phyloP scores from a whole-genome alignment of 2,888 invertebrate genomes.

The Nemoura dubitans region DNA sequence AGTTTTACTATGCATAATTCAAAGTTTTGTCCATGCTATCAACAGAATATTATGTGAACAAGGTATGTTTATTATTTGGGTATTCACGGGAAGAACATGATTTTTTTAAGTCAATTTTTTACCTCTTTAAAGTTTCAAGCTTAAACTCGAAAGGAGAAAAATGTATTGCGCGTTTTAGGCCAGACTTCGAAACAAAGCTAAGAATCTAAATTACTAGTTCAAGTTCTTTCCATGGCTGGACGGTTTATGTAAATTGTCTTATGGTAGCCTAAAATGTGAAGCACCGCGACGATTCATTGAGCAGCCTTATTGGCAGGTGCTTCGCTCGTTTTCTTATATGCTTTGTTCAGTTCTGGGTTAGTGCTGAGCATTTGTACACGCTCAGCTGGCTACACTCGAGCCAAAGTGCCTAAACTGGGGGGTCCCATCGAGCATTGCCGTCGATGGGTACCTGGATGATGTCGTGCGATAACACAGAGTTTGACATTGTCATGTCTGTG shows the following conservation, averaged over 20 bases:
- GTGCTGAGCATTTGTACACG: neutral
- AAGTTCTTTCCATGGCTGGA: conserved; percentile 7
- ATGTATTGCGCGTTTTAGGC: neutral
- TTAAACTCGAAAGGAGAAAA: neutral
- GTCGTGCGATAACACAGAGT: neutral
- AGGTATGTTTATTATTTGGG: no score
- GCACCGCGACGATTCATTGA: neutral
- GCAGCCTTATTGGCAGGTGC: conserved; percentile 1
- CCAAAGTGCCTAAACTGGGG: neutral
- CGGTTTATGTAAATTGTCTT: neutral
- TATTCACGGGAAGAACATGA: no score
- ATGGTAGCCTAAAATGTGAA: neutral
- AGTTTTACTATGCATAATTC: no score
- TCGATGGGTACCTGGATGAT: neutral
- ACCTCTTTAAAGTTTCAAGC: no score
- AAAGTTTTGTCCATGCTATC: no score
- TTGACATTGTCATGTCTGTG: neutral
- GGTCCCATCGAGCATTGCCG: neutral
- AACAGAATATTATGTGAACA: no score
- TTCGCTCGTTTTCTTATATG: neutral
- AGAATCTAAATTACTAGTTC: neutral
- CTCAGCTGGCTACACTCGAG: neutral
- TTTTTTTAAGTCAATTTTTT: no score
- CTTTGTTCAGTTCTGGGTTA: conserved; percentile 7
- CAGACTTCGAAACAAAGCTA: neutral